A percentile compares a stretch with the other conserved stretches of the same genome.
Conservation (phyloP, 2,797 vertebrate genomes). For the Vultur gryphus region DNA sequence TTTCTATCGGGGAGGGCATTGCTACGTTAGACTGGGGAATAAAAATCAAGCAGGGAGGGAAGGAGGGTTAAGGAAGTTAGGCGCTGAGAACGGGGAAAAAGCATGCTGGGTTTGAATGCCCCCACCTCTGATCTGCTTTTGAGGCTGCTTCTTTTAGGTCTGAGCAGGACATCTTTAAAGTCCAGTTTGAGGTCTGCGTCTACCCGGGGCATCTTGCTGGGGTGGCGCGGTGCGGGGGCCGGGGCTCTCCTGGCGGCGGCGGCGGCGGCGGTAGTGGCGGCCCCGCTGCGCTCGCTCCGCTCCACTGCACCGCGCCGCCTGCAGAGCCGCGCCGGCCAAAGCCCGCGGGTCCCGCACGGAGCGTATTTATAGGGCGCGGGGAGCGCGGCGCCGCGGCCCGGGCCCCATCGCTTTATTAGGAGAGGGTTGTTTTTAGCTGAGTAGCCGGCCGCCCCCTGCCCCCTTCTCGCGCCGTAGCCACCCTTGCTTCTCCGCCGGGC, state of each 20-base stretch:
- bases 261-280: neutral
- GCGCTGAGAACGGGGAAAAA: neutral
- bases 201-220: slow-evolving; percentile 86
- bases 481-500: neutral
- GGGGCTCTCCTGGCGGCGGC: neutral
- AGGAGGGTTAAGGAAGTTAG: neutral
- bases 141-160: slow-evolving; percentile 96
- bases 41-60: neutral
- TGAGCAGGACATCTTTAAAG: slow-evolving; percentile 97
- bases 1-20: neutral
- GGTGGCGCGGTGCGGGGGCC: neutral
- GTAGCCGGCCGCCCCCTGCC: neutral
- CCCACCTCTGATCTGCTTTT: slow-evolving; percentile 95
- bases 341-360: slow-evolving; percentile 75
- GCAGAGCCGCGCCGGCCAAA: slow-evolving; percentile 79
- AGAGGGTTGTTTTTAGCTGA: slow-evolving; percentile 39
- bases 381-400: slow-evolving; percentile 55
- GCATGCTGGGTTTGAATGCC: neutral
- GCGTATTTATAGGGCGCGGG: slow-evolving; percentile 83
- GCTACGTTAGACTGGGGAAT: neutral
- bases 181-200: slow-evolving; percentile 95
- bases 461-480: neutral
- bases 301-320: neutral
- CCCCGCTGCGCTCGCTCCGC: neutral
- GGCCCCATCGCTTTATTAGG: slow-evolving; percentile 88